Base-by-base conservation (phyloP, 1,140 invertebrate species). In the Sweltsa coloradensis region DNA sequence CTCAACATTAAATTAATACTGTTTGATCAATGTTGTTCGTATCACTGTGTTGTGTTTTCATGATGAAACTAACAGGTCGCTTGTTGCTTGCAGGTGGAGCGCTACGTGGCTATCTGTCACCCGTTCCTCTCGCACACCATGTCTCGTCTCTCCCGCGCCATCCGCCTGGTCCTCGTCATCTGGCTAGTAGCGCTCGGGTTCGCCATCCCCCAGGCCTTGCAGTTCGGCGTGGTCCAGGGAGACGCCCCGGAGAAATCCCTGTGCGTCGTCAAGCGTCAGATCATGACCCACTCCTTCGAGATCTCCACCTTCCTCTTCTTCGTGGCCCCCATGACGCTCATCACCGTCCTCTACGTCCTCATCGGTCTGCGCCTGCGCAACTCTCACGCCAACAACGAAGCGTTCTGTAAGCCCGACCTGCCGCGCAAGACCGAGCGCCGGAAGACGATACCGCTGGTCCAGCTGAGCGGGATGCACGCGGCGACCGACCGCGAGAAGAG, bases 31-130 rank as follows among this genome's bases (percentile, higher is more conserved):
- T n/a, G n/a, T n/a, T n/a, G n/a, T n/a, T n/a, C n/a, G n/a, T n/a
- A n/a, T n/a, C n/a, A n/a, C n/a, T n/a, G n/a, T n/a, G n/a, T n/a
- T n/a, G n/a, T n/a, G n/a, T n/a, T n/a, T n/a, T n/a, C n/a, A n/a
- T n/a, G n/a, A n/a, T n/a, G n/a, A n/a, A n/a, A n/a, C n/a, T n/a
- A n/a, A n/a, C n/a, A n/a, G n/a, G n/a, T n/a, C n/a, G n/a, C n/a
- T n/a, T n/a, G n/a, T n/a, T n/a, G n/a, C n/a, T n/a, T n/a, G n/a
- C n/a, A n/a, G n/a, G n/a, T 47, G 23, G 46, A 47, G 23, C 46
- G 94, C 39, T 98, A 96, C 63, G 76, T 96, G 16, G 92, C 90
- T 13, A 95, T 97, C 53, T 95, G 91, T 64, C 83, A 93, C 61
- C 91, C 92, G 0, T 83, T 96, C 52, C 69, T 85, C 54, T 82